Conservation (phyloP, 2,888 invertebrate genomes). For the Epinotia ramella region DNA sequence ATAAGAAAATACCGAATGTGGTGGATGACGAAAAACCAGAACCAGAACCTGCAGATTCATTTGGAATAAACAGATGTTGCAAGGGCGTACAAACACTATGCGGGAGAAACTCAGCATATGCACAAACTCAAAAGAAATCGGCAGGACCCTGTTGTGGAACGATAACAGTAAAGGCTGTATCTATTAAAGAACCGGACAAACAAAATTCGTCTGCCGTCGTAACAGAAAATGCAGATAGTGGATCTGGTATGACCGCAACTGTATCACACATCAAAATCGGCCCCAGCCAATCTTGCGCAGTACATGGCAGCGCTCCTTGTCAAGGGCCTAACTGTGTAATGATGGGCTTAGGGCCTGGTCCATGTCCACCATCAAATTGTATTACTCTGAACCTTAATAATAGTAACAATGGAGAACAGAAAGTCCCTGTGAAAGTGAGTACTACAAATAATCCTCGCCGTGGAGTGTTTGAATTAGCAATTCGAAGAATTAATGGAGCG, state of each 20-base stretch:
- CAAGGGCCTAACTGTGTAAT: conserved; percentile 71
- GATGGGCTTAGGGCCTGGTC: conserved; percentile 24
- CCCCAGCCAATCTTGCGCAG: conserved; percentile 67
- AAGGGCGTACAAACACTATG: conserved; percentile 42
- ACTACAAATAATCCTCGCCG: conserved; percentile 71
- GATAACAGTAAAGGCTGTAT: conserved; percentile 60
- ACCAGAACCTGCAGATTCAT: conserved; percentile 31
- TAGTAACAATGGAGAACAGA: conserved; percentile 54
- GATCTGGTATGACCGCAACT: conserved; percentile 55
- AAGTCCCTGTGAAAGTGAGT: conserved; percentile 70
- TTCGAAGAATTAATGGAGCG: conserved; percentile 73
- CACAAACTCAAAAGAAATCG: conserved; percentile 46
- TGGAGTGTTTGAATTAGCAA: conserved; percentile 78
- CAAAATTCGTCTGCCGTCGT: conserved; percentile 57
- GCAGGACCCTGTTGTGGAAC: conserved; percentile 54
- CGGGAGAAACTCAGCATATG: conserved; percentile 54
- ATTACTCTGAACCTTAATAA: not conserved
- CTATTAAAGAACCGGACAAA: conserved; percentile 61
- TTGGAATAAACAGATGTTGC: conserved; percentile 20
- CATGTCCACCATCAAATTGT: conserved; percentile 11
- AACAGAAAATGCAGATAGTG: conserved; percentile 38
- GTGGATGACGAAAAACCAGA: conserved; percentile 63
- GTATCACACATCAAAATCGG: conserved; percentile 75
- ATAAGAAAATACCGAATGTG: conserved; percentile 52
- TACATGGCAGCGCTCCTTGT: conserved; percentile 67